Evolutionary conservation across 2,888 invertebrate genomes (phyloP).

Genomic region (Megamerina dolium): DNA sequence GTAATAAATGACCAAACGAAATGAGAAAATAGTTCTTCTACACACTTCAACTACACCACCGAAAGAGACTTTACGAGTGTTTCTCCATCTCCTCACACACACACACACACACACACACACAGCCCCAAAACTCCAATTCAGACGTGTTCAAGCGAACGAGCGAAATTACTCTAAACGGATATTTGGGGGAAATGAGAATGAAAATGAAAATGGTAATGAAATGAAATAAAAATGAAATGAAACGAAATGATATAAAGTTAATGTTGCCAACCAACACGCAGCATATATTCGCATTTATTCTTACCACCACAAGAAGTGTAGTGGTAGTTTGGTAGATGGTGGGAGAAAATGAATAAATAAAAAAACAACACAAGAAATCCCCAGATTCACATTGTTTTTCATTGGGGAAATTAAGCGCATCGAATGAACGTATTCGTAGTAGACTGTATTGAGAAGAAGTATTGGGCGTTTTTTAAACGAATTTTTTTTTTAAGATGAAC

Average conservation of each 20-base stretch:
- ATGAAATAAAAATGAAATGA: not conserved
- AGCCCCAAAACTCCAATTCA: no score
- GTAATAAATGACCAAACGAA: conserved; percentile 13
- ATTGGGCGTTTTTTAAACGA: no score
- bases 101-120: no score
- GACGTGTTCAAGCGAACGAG: not conserved
- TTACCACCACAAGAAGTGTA: no score
- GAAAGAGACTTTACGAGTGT: no score
- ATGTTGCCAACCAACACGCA: no score
- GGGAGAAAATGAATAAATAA: conserved; percentile 6
- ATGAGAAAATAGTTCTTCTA: conserved; percentile 12
- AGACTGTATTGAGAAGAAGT: not conserved
- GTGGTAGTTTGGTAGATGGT: no score
- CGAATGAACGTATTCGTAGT: not conserved
- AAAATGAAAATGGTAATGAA: not conserved
- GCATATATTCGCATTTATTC: not conserved
- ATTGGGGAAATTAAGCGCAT: conserved; percentile 13
- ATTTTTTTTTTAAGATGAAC: no score
- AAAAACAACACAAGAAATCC: conserved; percentile 7
- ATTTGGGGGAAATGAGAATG: no score
- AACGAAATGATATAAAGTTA: not conserved
- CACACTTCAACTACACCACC: no score
- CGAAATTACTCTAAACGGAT: no score
- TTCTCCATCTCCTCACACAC: no score
- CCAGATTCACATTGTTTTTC: conserved; percentile 10